Base-by-base conservation (phyloP, 2,888 invertebrate species). In the Ophonus ardosiacus region DNA sequence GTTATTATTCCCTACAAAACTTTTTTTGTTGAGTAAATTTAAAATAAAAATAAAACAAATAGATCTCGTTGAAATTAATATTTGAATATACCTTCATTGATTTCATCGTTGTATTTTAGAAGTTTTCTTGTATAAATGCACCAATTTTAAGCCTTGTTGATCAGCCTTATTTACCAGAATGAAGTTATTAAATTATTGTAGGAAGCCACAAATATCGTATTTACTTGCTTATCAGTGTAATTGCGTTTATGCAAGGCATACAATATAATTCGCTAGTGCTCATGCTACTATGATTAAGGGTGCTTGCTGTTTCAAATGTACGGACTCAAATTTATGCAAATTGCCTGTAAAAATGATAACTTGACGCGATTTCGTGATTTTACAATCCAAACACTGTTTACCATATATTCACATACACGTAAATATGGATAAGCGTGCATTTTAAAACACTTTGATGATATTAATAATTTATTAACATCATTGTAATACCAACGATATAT, bases 331-430 rank as follows among this genome's bases (percentile, higher is more conserved):
- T 74, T 74, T 74, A 74, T 74, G 71, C 71, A 74, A 74, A 74
- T 74, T 74, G 71, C 71, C 43, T 74, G 71, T 74, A 74, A 74
- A 74, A 74, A 74, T 74, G 71, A 74, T 74, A 74, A 74, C 43
- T 40, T 74, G 21, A 74, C 43, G 71, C 40, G 71, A 74, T 74
- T 74, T 43, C 71, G 71, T 74, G 71, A 40, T 74, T 43, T 24
- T 17, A 43, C 71, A 74, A 74, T 18, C 71, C 40, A 74, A 74
- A 74, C 18, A 43, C 71, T 74, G 71, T 43, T 74, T 74, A 43
- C 18, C 43, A 63, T 43, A 43, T 43, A 74, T 40, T 74, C 15
- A 10, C 8, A 21, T 13, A n/a, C 15, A 15, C 13, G 15, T 38
- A 68, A 68, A 74, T 74, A 18, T 61, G 59, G 6, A 61, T 31